Evolutionary conservation across 1,140 invertebrate species (phyloP).

Genomic region (Mylabris phalerata): DNA sequence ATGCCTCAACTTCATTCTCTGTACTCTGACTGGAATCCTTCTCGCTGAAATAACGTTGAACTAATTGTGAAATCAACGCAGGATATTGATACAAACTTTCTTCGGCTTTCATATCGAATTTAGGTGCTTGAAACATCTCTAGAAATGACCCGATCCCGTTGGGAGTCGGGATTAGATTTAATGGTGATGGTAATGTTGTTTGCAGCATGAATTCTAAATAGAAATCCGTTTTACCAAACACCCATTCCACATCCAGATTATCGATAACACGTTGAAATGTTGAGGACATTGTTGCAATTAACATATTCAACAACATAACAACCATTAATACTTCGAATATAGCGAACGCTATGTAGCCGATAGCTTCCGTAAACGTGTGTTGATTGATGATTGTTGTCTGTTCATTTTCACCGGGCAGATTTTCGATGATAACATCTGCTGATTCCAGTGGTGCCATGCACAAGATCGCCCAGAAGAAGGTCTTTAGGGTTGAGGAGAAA

Average conservation of each 20-base stretch:
- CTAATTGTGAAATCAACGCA: conserved; percentile 46
- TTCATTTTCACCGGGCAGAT: conserved; percentile 45
- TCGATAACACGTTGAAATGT: conserved; percentile 61
- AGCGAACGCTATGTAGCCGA: conserved; percentile 59
- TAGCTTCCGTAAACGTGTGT: conserved; percentile 53
- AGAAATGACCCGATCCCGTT: conserved; percentile 41
- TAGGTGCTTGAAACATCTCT: conserved; percentile 41
- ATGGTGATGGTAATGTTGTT: conserved; percentile 50
- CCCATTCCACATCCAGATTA: conserved; percentile 54
- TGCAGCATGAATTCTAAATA: conserved; percentile 52
- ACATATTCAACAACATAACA: conserved; percentile 68
- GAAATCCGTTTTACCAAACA: conserved; percentile 52
- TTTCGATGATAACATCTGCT: conserved; percentile 56
- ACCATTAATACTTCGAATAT: conserved; percentile 61
- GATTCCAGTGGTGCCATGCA: conserved; percentile 61
- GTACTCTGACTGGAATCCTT: conserved; percentile 34
- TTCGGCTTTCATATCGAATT: conserved; percentile 18
- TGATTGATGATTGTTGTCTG: conserved; percentile 45
- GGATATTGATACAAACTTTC: conserved; percentile 38
- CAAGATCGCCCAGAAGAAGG: conserved; percentile 70
- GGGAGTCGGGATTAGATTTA: conserved; percentile 50
- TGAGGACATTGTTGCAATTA: conserved; percentile 71
- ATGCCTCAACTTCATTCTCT: conserved; percentile 33
- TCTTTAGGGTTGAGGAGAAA: conserved; percentile 55
- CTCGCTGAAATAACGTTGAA: conserved; percentile 49